phyloP scores from a whole-genome alignment of 1,140 invertebrate genomes.

The Heliconius nattereri region DNA sequence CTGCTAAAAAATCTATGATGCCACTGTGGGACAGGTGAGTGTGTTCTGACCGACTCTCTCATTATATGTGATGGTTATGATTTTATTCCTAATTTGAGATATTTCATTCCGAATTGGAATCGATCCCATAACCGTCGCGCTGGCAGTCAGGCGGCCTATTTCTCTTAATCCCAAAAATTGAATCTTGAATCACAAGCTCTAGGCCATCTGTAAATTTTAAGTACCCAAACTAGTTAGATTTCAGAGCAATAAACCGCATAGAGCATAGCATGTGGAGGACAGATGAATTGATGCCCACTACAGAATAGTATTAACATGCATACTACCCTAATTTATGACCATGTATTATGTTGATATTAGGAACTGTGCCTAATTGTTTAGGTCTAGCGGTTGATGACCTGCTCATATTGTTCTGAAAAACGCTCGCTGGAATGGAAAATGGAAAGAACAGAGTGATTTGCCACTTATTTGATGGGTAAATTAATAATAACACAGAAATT shows the following conservation, averaged over 20 bases:
- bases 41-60: too few relatives aligned
- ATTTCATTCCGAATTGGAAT: too few relatives aligned
- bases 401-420: background rate
- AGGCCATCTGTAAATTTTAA: slow-evolving; percentile 4
- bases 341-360: slow-evolving; percentile 24
- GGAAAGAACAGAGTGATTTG: background rate
- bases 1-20: too few relatives aligned
- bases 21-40: too few relatives aligned
- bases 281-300: slow-evolving; percentile 38
- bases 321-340: slow-evolving; percentile 26
- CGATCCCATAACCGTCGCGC: too few relatives aligned
- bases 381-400: background rate
- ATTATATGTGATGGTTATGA: too few relatives aligned
- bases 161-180: too few relatives aligned
- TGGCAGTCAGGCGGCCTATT: too few relatives aligned
- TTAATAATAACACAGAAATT: background rate
- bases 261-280: slow-evolving; percentile 22
- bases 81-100: too few relatives aligned
- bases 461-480: background rate
- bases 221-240: slow-evolving; percentile 9
- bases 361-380: slow-evolving; percentile 22
- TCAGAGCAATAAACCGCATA: slow-evolving; percentile 24
- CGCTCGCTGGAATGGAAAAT: background rate
- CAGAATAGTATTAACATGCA: slow-evolving; percentile 33
- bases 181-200: slow-evolving; percentile 6